These are phyloP conservation scores for Petrocephalus sullivani DNA, from an alignment of 2,797 vertebrate species.

Conservation along the genomic window DNA sequence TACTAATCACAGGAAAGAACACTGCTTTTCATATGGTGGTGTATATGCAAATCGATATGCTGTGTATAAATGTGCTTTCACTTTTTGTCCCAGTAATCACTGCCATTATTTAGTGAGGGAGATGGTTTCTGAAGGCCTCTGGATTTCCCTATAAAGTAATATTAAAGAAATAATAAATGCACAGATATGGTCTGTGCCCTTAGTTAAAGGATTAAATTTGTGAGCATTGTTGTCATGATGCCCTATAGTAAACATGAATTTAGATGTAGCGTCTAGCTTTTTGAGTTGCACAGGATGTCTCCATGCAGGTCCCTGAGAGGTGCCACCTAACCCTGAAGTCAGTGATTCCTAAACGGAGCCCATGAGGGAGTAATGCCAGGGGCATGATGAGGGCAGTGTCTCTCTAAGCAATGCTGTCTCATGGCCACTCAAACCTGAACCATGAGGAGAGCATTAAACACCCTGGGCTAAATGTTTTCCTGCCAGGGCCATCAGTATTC, in stretches of 20 bases:
- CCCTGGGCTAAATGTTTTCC: constrained; percentile 77
- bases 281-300: background rate
- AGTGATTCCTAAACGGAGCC: background rate
- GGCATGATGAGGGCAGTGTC: background rate
- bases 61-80: background rate
- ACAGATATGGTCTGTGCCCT: background rate
- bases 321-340: background rate
- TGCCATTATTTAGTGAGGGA: background rate
- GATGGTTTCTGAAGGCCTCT: background rate
- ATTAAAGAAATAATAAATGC: background rate
- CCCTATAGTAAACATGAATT: background rate
- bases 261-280: background rate
- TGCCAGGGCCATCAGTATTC: constrained; percentile 75
- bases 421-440: constrained; percentile 62
- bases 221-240: background rate
- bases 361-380: background rate
- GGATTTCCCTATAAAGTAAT: background rate
- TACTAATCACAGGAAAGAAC: background rate
- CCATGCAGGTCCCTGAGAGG: background rate
- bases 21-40: background rate
- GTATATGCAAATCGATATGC: background rate
- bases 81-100: background rate
- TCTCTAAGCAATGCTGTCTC: constrained; percentile 68
- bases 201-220: background rate
- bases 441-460: constrained; percentile 75